phyloP scores from a whole-genome alignment of 2,797 vertebrate genomes.

The Diglossa cyanea region DNA sequence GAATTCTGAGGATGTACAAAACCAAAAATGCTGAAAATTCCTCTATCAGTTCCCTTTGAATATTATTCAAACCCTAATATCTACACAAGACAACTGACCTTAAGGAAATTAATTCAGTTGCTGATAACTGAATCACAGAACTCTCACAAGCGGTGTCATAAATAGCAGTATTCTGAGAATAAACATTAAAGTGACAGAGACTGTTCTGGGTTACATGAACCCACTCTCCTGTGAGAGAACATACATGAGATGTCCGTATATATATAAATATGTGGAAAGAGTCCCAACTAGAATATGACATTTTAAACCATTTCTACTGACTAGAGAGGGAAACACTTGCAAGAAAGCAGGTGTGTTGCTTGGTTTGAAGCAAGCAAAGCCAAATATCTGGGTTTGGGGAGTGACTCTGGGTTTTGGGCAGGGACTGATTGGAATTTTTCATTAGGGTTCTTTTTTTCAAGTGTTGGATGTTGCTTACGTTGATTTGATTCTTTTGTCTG shows the following conservation, averaged over 20 bases:
- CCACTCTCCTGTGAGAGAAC: not conserved
- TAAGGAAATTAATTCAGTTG: conserved; percentile 30
- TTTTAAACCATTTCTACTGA: not conserved
- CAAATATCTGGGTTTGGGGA: not conserved
- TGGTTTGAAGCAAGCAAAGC: not conserved
- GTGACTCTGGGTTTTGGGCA: not conserved
- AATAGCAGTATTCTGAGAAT: conserved; percentile 52
- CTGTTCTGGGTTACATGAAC: not conserved
- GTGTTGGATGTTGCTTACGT: not conserved
- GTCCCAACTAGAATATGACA: not conserved
- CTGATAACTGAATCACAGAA: conserved; percentile 36
- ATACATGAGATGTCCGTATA: not conserved
- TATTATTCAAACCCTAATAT: not conserved
- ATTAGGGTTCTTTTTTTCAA: not conserved
- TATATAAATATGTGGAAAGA: not conserved
- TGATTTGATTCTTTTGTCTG: not conserved
- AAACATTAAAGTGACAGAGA: conserved; percentile 7
- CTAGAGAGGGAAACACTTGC: not conserved
- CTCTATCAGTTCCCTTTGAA: not conserved
- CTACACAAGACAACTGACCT: conserved; percentile 3
- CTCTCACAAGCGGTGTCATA: not conserved
- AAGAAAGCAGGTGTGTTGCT: not conserved
- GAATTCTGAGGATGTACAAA: conserved; percentile 2
- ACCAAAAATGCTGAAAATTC: not conserved
- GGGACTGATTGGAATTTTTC: not conserved